A percentile compares a stretch with the other conserved stretches of the same genome.
Conservation (phyloP, 2,797 vertebrate genomes). For the Xyrichtys novacula region DNA sequence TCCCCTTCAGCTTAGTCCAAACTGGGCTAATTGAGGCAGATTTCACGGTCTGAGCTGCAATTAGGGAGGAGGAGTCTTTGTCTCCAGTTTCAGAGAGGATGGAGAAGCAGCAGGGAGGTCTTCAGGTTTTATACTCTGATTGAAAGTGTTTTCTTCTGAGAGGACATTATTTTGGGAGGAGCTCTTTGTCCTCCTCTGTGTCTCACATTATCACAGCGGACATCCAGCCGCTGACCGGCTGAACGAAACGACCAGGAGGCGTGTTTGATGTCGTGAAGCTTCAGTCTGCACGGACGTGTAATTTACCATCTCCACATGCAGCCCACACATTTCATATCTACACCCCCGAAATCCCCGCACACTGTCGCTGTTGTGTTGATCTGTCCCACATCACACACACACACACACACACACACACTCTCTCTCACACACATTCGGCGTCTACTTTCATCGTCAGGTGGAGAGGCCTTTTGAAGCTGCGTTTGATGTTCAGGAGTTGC, state of each 20-base stretch:
- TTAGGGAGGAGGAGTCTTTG: conserved; percentile 19
- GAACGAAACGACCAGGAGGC: neutral
- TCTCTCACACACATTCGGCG: neutral
- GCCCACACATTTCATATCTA: neutral
- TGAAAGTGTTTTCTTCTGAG: too few relatives aligned
- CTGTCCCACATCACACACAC: conserved; percentile 2
- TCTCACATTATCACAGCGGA: neutral
- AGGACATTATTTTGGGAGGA: too few relatives aligned
- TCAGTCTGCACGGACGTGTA: neutral
- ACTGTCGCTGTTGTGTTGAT: neutral
- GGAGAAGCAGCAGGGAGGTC: neutral
- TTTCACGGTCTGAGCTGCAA: conserved; percentile 16
- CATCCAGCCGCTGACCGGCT: neutral
- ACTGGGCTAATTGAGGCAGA: conserved; percentile 17
- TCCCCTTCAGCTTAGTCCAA: neutral
- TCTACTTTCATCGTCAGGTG: conserved; percentile 14
- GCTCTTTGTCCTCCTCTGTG: too few relatives aligned
- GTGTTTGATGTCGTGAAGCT: conserved; percentile 3
- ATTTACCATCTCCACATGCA: conserved; percentile 10
- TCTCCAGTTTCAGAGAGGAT: neutral
- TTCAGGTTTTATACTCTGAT: too few relatives aligned
- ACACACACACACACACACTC: conserved; percentile 11
- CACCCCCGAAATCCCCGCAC: neutral
- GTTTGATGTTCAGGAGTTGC: conserved; percentile 21
- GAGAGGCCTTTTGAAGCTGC: conserved; percentile 20